Conservation (phyloP, 2,113 vertebrate species). For the Rhineura floridana region DNA sequence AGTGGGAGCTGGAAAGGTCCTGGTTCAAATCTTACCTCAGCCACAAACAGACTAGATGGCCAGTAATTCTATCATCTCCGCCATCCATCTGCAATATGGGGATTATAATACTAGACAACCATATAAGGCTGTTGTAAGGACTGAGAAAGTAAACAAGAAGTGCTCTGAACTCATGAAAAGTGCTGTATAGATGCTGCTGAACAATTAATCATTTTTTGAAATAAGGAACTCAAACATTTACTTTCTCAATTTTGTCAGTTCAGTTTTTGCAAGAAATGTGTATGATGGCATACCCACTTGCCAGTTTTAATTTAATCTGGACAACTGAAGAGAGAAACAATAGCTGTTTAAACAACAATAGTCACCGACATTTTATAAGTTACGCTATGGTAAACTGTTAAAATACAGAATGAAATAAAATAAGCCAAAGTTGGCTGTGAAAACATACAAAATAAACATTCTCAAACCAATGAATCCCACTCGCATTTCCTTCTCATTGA, state of each 20-base stretch:
- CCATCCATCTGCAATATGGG: not conserved
- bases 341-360: not conserved
- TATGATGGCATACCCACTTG: not conserved
- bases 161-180: not conserved
- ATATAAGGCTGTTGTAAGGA: not conserved
- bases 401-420: not conserved
- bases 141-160: not conserved
- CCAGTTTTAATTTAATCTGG: not conserved
- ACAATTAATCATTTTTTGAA: not conserved
- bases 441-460: not conserved
- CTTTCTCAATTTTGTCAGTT: not conserved
- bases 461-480: not conserved
- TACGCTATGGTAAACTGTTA: not conserved
- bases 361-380: not conserved
- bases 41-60: not conserved
- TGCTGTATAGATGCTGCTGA: not conserved
- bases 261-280: not conserved
- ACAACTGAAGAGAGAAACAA: not conserved
- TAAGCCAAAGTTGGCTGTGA: not conserved
- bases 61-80: not conserved
- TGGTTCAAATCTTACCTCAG: not conserved
- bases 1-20: not conserved
- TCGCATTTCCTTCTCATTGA: not conserved
- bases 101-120: not conserved
- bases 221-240: not conserved